Evolutionary conservation across 53 echinoderm and acorn worm genomes (phyloP), one percentile per base, ranked within the genome.

Genomic region (Mesocentrotus franciscanus): DNA sequence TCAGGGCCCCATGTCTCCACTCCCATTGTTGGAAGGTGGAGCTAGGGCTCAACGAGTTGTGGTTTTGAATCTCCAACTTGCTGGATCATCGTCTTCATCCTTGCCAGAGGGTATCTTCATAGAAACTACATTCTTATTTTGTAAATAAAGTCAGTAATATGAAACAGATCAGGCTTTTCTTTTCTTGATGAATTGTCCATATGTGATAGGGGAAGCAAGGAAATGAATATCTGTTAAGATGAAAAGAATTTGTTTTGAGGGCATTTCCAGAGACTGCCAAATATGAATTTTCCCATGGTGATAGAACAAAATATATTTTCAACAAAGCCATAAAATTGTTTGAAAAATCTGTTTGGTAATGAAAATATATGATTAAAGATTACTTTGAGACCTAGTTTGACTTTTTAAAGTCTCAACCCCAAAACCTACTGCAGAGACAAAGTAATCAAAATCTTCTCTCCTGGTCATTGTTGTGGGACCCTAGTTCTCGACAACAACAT

Each of bases 21-120:
- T 81, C 22, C 57, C 12, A 58, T 57, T 87, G 87, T 58, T 12
- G 26, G 27, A 87, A 12, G 29, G 27, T 4, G 29, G 17, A 58
- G 87, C 57, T 56, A 58, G 87, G 87, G 58, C 9, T 22, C 39
- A 84, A 9, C 84, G 22, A 49, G 22, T 36, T 87, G 87, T 87
- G 87, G 87, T 87, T 87, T 87, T 56, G 87, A 87, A 87, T 87
- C 87, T 87, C 14, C 11, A 87, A 57, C n/a, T 27, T 58, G 56
- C n/a, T 29, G n/a, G 13, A 87, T 26, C 57, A 87, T 58, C 57
- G 1, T n/a, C 26, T n/a, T 8, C 87, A 58, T n/a, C 58, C 59
- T 87, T 87, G 87, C 87, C 59, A 57, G 9, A 87, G 87, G 58
- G 58, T 15, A 18, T 39, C 22, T 20, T 22, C 72, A 72, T 72